Conservation (phyloP, 2,797 vertebrate species). For the Coendou prehensilis region DNA sequence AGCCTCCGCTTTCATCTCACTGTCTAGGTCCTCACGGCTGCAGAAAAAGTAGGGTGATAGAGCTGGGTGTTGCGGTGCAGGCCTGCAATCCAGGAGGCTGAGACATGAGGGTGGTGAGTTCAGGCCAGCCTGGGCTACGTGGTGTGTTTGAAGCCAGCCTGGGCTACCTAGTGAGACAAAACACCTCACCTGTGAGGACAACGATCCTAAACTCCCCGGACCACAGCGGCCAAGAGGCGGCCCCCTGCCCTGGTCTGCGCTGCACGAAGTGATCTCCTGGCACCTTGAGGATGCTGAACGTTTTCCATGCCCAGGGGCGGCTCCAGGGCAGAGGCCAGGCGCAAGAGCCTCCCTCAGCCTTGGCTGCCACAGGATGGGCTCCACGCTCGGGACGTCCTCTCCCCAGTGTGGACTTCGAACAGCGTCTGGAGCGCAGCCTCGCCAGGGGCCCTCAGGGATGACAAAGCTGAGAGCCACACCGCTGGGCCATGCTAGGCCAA, state of each 20-base stretch:
- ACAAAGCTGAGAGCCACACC: not conserved
- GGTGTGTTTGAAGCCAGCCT: not conserved
- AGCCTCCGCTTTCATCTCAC: not conserved
- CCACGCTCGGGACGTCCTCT: not conserved
- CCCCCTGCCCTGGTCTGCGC: not conserved
- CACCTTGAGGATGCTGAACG: not conserved
- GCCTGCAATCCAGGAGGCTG: not conserved
- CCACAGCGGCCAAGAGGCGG: not conserved
- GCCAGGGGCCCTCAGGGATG: not conserved
- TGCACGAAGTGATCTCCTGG: no score
- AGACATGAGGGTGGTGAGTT: not conserved
- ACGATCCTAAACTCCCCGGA: not conserved
- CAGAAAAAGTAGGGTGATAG: not conserved
- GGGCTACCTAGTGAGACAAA: not conserved
- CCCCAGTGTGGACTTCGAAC: not conserved
- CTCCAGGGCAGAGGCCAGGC: not conserved
- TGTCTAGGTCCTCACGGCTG: not conserved
- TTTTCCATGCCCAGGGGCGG: not conserved
- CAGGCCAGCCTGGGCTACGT: not conserved
- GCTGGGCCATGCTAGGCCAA: not conserved
- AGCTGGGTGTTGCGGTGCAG: not conserved
- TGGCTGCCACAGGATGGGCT: not conserved
- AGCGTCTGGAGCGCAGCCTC: not conserved
- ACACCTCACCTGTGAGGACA: not conserved
- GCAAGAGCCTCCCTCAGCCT: not conserved